phyloP scores from a whole-genome alignment of 2,113 vertebrate genomes.

The Thymallus thymallus region DNA sequence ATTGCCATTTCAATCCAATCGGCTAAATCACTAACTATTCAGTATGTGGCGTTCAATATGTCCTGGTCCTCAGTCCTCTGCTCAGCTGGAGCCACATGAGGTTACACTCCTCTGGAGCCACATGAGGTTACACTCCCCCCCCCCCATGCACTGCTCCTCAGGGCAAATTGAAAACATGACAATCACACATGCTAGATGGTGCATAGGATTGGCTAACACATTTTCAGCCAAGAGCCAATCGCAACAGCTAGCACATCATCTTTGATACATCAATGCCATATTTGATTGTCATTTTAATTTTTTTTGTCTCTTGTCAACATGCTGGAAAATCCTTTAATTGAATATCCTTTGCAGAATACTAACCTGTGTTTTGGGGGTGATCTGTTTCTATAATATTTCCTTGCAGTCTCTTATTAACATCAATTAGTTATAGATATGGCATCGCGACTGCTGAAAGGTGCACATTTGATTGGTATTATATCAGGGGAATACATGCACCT shows the following conservation, averaged over 20 bases:
- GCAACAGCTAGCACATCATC: neutral
- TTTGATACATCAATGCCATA: neutral
- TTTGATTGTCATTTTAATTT: neutral
- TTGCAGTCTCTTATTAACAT: neutral
- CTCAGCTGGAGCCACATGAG: neutral
- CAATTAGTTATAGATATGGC: neutral
- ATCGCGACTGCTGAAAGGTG: neutral
- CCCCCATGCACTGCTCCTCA: conserved; percentile 29
- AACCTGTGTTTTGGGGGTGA: neutral
- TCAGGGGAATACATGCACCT: conserved; percentile 11
- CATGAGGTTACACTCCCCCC: too few relatives aligned
- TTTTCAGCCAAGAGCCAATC: neutral
- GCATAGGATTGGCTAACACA: conserved; percentile 12
- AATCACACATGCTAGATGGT: conserved; percentile 21
- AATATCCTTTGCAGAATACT: neutral
- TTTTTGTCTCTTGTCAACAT: neutral
- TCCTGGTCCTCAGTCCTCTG: neutral
- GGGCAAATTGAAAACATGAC: conserved; percentile 35
- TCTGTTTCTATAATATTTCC: neutral
- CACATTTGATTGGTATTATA: neutral
- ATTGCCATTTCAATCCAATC: conserved; percentile 15
- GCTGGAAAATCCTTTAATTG: neutral
- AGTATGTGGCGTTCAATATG: conserved; percentile 13
- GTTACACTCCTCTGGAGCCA: too few relatives aligned
- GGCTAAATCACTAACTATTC: conserved; percentile 43